Evolutionary conservation across 2,113 vertebrate species (phyloP).

Genomic region (Paratilapia polleni): DNA sequence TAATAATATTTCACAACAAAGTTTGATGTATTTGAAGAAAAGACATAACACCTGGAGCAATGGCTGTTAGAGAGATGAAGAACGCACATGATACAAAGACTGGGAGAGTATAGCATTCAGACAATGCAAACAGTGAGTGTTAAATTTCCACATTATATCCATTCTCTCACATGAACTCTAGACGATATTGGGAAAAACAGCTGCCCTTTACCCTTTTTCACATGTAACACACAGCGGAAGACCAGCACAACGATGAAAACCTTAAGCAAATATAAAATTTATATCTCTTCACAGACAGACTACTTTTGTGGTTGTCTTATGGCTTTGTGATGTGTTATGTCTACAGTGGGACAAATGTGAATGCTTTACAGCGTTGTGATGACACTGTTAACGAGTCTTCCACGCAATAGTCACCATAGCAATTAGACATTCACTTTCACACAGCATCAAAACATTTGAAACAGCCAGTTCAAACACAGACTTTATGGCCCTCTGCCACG

Average conservation of each 20-base stretch:
- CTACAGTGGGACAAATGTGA: neutral
- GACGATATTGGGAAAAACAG: neutral
- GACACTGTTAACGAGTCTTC: conserved; percentile 39
- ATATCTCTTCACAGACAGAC: neutral
- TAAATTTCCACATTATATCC: neutral
- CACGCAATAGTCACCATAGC: conserved; percentile 64
- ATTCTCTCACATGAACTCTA: neutral
- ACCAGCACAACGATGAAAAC: neutral
- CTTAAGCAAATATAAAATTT: neutral
- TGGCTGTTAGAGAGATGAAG: neutral
- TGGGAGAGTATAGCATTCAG: neutral
- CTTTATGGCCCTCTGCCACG: conserved; percentile 61
- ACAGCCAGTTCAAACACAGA: conserved; percentile 69
- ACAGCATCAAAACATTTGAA: conserved; percentile 63
- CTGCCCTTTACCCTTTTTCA: neutral
- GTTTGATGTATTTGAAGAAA: conserved; percentile 1
- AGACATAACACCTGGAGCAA: neutral
- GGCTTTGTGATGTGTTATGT: conserved; percentile 1
- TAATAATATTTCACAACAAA: neutral
- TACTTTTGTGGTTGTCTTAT: neutral
- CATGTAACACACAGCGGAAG: neutral
- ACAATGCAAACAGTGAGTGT: neutral
- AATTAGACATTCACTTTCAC: conserved; percentile 68
- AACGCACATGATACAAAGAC: neutral
- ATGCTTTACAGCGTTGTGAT: conserved; percentile 33